Evolutionary conservation across 1,140 invertebrate genomes (phyloP).

Genomic region (Drosophila eugracilis): DNA sequence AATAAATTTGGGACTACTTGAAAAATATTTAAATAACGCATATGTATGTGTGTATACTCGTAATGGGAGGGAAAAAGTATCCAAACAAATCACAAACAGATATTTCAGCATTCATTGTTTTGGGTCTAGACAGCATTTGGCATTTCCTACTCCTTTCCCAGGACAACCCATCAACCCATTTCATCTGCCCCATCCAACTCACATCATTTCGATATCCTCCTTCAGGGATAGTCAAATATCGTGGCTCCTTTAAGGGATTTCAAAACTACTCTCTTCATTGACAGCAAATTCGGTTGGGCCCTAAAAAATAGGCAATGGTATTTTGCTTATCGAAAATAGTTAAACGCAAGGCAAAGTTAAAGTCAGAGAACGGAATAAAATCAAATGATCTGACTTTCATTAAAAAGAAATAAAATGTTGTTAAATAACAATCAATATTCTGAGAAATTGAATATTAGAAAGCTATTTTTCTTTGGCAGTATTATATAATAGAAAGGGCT

Average conservation of each 20-base stretch:
- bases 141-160: slow-evolving; percentile 38
- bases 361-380: too few species aligned
- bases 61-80: slow-evolving; percentile 60
- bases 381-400: too few species aligned
- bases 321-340: slow-evolving; percentile 2
- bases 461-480: too few species aligned
- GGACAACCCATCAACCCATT: neutral
- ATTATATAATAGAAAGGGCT: too few species aligned
- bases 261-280: neutral
- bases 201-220: slow-evolving; percentile 9
- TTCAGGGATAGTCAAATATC: slow-evolving; percentile 15
- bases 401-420: too few species aligned
- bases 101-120: slow-evolving; percentile 77
- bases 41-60: slow-evolving; percentile 1
- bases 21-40: slow-evolving; percentile 71
- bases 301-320: slow-evolving; percentile 39
- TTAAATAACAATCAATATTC: too few species aligned
- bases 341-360: neutral
- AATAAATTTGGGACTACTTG: slow-evolving; percentile 73
- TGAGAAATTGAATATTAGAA: too few species aligned
- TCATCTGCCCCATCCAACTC: neutral
- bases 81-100: slow-evolving; percentile 82
- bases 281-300: neutral
- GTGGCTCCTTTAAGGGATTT: neutral
- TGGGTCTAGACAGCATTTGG: slow-evolving; percentile 68